Evolutionary conservation across 2,888 invertebrate species (phyloP).

Genomic region (Mantis religiosa): DNA sequence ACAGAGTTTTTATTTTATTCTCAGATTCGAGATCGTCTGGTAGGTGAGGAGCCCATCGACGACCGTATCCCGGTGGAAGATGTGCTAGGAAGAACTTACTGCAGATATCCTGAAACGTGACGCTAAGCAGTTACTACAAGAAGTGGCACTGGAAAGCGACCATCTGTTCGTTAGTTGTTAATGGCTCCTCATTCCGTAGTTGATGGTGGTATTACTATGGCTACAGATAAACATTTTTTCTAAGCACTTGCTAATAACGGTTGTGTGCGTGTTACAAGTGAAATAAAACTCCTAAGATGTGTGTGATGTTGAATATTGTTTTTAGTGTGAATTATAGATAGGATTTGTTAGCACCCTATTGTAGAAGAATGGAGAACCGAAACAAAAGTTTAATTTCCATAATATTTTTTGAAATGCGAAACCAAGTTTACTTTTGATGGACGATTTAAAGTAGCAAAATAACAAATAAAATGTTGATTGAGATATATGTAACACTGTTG

Average conservation of each 20-base stretch:
- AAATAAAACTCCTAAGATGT: neutral
- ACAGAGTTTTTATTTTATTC: constrained; percentile 8
- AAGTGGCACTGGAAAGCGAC: neutral
- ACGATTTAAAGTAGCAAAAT: neutral
- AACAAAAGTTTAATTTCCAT: neutral
- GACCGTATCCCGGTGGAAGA: constrained; percentile 56
- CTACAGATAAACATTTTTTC: neutral
- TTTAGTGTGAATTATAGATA: neutral
- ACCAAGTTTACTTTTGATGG: neutral
- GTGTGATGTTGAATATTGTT: neutral
- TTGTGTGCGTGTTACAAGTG: neutral
- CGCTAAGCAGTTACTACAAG: neutral
- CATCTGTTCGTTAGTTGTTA: neutral
- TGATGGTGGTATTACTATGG: neutral
- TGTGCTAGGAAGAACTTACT: constrained; percentile 55
- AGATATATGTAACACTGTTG: neutral
- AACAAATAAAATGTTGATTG: neutral
- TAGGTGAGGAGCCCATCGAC: constrained; percentile 54
- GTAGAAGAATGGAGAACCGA: neutral
- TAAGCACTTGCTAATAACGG: neutral
- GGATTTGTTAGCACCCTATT: neutral
- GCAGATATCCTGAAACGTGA: constrained; percentile 43
- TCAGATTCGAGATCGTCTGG: constrained; percentile 56
- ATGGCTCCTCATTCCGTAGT: neutral
- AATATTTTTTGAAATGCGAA: neutral